Evolutionary conservation across 2,113 vertebrate species (phyloP), one percentile per base, ranked within the genome.

Genomic region (Halcyon malimbica): DNA sequence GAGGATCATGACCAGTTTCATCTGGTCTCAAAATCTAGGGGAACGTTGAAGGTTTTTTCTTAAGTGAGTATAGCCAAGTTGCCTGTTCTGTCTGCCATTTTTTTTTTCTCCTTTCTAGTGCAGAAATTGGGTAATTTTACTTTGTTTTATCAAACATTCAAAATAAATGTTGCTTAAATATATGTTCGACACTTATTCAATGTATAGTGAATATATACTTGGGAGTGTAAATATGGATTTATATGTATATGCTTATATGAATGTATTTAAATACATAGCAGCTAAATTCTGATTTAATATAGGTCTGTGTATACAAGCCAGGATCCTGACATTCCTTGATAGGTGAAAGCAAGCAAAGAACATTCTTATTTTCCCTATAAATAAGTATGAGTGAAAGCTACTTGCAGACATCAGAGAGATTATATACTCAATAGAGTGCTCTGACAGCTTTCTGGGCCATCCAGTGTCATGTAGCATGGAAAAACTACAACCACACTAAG

Each of bases 291-390:
- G 57, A 68, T 80, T 87, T 73, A 63, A 56, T 82, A 59, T 35
- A 63, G 5, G 25, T 83, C 77, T 81, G 8, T 56, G 12, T 31
- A n/a, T 63, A 51, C 33, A 86, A 81, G 23, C 37, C 64, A 92
- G 42, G 18, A 89, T 54, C 35, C 42, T 75, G 29, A 70, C 77
- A 21, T 57, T 81, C 29, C 51, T 94, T 71, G 48, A 67, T 73
- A 83, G 76, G 65, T 92, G 83, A 83, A 92, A 86, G 12, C 28
- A 87, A 86, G 75, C 44, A 94, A 89, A 96, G 56, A 84, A 87
- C 23, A 24, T 78, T 91, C 59, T 86, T 77, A 42, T 89, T n/a
- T 89, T 59, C 64, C 73, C 15, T 68, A 3, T 26, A 74, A 65
- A 33, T 48, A 44, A 69, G 31, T 15, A 60, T 1, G 3, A 31